Evolutionary conservation across 2,113 vertebrate genomes (phyloP).

Genomic region (Anhinga anhinga): DNA sequence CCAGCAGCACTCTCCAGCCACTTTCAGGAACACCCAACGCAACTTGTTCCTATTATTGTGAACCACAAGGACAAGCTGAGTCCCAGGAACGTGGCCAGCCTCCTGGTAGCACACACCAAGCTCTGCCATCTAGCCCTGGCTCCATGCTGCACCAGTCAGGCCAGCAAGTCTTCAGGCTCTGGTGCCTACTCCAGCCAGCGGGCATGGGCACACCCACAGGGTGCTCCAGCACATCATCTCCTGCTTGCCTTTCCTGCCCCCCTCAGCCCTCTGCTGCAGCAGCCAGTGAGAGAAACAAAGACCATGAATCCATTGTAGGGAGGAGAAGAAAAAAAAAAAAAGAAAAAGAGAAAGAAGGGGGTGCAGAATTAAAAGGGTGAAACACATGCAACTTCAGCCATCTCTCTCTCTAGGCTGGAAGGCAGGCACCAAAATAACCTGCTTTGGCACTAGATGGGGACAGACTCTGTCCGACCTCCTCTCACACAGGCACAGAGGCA

Average conservation of each 20-base stretch:
- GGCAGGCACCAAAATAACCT: background rate
- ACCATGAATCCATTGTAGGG: background rate
- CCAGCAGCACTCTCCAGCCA: background rate
- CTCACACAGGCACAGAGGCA: background rate
- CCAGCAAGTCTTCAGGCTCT: background rate
- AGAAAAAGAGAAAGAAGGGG: too few relatives aligned
- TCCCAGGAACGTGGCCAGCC: background rate
- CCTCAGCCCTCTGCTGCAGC: background rate
- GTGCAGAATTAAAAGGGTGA: too few relatives aligned
- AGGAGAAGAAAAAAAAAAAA: too few relatives aligned
- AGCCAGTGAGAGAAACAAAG: background rate
- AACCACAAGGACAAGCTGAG: background rate
- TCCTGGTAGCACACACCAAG: background rate
- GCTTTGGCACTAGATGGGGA: background rate
- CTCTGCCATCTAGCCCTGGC: background rate
- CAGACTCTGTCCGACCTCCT: background rate
- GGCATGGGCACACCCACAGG: background rate
- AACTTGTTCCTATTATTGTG: background rate
- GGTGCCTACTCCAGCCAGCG: background rate
- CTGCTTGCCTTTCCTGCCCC: background rate
- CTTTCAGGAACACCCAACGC: background rate
- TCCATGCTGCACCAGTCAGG: background rate
- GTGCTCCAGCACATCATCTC: accelerated
- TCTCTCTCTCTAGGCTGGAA: background rate
- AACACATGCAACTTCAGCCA: background rate